phyloP scores from a whole-genome alignment of 2,797 vertebrate genomes.

The Labeo calbasu region DNA sequence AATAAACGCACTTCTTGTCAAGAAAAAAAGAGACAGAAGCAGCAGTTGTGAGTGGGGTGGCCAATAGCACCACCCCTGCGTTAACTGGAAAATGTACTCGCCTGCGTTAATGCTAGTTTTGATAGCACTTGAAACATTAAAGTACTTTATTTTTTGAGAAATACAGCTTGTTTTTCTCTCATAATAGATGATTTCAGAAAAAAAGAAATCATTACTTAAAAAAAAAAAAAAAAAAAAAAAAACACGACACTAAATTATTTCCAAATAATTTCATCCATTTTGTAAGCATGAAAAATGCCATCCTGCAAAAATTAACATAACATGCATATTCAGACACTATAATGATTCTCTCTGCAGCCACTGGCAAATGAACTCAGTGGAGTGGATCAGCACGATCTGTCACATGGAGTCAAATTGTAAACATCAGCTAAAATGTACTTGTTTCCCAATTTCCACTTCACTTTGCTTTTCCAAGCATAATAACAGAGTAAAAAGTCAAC shows the following conservation, averaged over 20 bases:
- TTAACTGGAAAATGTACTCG: too few species aligned
- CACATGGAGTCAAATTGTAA: constrained; percentile 39
- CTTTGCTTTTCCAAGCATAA: constrained; percentile 7
- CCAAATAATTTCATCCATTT: constrained; percentile 48
- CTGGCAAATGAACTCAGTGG: constrained; percentile 34
- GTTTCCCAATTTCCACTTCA: constrained; percentile 24
- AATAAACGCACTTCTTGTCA: too few species aligned
- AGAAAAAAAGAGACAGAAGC: too few species aligned
- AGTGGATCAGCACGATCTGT: constrained; percentile 43
- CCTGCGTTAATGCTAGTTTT: too few species aligned
- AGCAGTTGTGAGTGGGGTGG: too few species aligned
- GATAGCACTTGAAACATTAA: background rate
- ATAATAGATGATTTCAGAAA: background rate
- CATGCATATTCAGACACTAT: constrained; percentile 45
- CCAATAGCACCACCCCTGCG: too few species aligned
- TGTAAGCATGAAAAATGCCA: constrained; percentile 24
- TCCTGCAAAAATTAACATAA: constrained; percentile 41
- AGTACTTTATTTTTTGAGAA: background rate
- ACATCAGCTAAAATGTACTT: constrained; percentile 39
- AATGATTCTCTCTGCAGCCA: constrained; percentile 39
- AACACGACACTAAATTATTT: constrained; percentile 24
- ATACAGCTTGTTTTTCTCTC: background rate
- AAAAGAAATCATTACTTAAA: background rate
- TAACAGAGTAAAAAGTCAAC: background rate
- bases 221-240: background rate